A percentile compares a stretch with the other conserved stretches of the same genome.
Conservation (phyloP, 2,888 invertebrate genomes). For the Argyresthia albistria region DNA sequence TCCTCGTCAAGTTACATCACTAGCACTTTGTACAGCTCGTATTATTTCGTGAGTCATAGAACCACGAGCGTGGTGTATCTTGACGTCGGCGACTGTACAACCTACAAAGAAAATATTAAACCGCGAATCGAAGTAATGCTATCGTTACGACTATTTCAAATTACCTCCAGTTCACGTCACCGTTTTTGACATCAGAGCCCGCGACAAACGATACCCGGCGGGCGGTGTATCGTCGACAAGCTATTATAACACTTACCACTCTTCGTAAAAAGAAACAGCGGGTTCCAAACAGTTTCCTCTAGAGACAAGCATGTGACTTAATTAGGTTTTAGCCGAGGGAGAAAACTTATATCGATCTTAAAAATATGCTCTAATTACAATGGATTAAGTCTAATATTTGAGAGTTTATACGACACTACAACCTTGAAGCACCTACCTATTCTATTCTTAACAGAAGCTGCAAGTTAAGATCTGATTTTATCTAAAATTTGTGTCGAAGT, state of each 20-base stretch:
- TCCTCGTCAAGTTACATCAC: no score
- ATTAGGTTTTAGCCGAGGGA: conserved; percentile 27
- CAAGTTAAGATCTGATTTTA: no score
- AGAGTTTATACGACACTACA: no score
- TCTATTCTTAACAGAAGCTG: conserved; percentile 2
- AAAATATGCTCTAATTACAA: conserved; percentile 43
- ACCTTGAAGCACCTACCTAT: conserved; percentile 17
- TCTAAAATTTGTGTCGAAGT: no score
- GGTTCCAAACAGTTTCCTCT: conserved; percentile 32
- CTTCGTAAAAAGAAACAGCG: conserved; percentile 1
- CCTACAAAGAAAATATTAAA: background rate
- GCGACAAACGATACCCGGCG: no score
- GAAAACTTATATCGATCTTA: conserved; percentile 30
- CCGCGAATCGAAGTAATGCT: background rate
- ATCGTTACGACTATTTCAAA: conserved; percentile 1
- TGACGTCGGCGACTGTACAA: no score
- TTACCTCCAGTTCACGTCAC: background rate
- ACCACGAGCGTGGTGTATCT: no score
- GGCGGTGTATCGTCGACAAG: background rate
- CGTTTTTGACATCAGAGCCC: no score
- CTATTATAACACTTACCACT: background rate
- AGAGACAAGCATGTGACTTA: conserved; percentile 31
- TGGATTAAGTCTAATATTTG: conserved; percentile 1
- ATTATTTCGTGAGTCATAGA: no score
- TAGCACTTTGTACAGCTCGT: no score